phyloP scores from a whole-genome alignment of 1,140 invertebrate genomes.

The Daktulosphaira vitifoliae region DNA sequence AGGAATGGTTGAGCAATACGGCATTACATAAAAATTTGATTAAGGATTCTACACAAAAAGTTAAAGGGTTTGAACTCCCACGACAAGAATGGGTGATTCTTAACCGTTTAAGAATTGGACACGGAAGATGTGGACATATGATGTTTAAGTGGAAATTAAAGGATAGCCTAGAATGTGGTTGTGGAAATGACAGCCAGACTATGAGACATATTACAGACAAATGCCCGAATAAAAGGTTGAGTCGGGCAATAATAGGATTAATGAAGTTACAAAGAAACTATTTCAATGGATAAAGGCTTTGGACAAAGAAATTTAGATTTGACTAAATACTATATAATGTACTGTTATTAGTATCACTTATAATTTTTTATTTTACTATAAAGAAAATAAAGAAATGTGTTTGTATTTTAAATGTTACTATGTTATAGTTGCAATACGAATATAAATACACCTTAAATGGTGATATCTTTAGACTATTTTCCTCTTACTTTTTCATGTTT shows the following conservation, averaged over 20 bases:
- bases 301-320: slow-evolving; percentile 3
- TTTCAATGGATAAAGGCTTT: not conserved
- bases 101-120: not conserved
- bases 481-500: too few species aligned
- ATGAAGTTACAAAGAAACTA: not conserved
- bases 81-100: not conserved
- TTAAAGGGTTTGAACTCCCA: not conserved
- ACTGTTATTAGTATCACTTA: too few species aligned
- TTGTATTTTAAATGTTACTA: too few species aligned
- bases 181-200: slow-evolving; percentile 1
- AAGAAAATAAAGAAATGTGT: too few species aligned
- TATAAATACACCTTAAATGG: too few species aligned
- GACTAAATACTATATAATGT: slow-evolving; percentile 15
- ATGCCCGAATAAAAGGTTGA: not conserved
- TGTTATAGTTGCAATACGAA: too few species aligned
- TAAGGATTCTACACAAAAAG: not conserved
- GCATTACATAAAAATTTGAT: not conserved
- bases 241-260: not conserved
- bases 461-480: too few species aligned
- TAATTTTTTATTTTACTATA: too few species aligned
- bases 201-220: slow-evolving; percentile 21
- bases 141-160: not conserved
- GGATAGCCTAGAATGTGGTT: slow-evolving; percentile 4
- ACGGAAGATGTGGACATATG: too few species aligned
- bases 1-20: not conserved